A percentile compares a stretch with the other conserved stretches of the same genome.
These are phyloP conservation scores for Crocuta crocuta DNA, from an alignment of 2,113 vertebrate genomes.

Conservation along the genomic window DNA sequence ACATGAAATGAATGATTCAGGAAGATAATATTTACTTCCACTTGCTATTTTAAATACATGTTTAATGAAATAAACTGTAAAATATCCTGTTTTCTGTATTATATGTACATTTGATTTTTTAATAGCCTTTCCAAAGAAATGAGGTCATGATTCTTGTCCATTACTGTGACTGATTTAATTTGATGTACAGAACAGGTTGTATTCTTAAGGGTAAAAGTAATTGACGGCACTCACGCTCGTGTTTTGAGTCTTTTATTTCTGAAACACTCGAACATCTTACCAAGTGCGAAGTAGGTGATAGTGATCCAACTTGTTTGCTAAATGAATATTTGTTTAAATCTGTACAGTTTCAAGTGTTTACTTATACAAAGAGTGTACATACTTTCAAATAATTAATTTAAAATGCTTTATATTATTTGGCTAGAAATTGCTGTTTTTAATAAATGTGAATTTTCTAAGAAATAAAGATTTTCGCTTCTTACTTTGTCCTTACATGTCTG, in stretches of 20 bases:
- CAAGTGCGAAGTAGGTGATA: constrained; percentile 69
- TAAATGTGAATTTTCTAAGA: constrained; percentile 85
- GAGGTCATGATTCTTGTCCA: constrained; percentile 78
- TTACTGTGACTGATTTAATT: constrained; percentile 64
- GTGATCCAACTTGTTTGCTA: constrained; percentile 81
- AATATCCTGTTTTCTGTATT: constrained; percentile 82
- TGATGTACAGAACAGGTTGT: constrained; percentile 73
- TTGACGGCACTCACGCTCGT: constrained; percentile 59
- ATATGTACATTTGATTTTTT: constrained; percentile 88
- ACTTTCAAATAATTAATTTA: constrained; percentile 89
- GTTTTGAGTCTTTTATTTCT: constrained; percentile 76
- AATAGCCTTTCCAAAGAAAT: constrained; percentile 84
- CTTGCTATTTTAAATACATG: constrained; percentile 71
- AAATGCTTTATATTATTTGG: constrained; percentile 90
- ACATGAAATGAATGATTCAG: constrained; percentile 68
- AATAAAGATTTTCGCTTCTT: constrained; percentile 87
- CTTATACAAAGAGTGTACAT: constrained; percentile 89
- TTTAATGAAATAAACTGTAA: constrained; percentile 83
- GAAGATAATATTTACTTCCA: constrained; percentile 65
- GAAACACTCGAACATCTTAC: constrained; percentile 72
- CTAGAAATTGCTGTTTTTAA: constrained; percentile 89
- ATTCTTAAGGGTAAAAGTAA: constrained; percentile 71
- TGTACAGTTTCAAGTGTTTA: constrained; percentile 89
- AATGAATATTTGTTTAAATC: constrained; percentile 85
- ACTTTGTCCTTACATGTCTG: constrained; percentile 80